Percentiles rank a stretch among this genome's conserved stretches.
phyloP scores from a whole-genome alignment of 2,113 vertebrate genomes.

The Scomber colias region DNA sequence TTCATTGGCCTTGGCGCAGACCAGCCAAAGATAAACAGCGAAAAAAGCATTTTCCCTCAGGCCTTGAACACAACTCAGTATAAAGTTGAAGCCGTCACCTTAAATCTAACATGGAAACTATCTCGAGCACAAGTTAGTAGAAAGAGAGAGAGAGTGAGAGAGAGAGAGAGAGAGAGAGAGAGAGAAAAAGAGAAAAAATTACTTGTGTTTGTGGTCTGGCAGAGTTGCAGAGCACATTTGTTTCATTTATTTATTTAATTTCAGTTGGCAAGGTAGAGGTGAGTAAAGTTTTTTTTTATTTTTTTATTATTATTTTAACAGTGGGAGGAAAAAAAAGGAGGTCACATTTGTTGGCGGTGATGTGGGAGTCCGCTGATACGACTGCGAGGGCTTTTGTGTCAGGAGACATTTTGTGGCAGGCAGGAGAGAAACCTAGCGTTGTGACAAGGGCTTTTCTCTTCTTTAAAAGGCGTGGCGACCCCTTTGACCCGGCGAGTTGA shows the following conservation, averaged over 20 bases:
- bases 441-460: conserved; percentile 73
- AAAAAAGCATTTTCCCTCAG: conserved; percentile 65
- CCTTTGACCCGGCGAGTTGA: conserved; percentile 76
- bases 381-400: conserved; percentile 76
- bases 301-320: conserved; percentile 41
- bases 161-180: not conserved
- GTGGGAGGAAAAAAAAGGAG: conserved; percentile 70
- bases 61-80: conserved; percentile 63
- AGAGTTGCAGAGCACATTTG: conserved; percentile 61
- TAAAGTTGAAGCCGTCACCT: conserved; percentile 77
- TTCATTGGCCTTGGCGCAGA: conserved; percentile 63
- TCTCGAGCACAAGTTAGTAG: conserved; percentile 63
- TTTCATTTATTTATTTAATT: conserved; percentile 72
- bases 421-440: conserved; percentile 61
- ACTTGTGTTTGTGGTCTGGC: conserved; percentile 59
- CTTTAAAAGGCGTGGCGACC: conserved; percentile 77
- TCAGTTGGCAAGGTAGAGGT: conserved; percentile 69
- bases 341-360: conserved; percentile 73
- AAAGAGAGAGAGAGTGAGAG: not conserved
- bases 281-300: conserved; percentile 44
- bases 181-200: conserved; percentile 2
- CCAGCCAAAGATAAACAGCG: conserved; percentile 71
- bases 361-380: conserved; percentile 62
- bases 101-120: conserved; percentile 67
- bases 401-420: conserved; percentile 77